Evolutionary conservation across 2,888 invertebrate species (phyloP), one percentile per base, ranked within the genome.

Genomic region (Acanthococcus lagerstroemiae): DNA sequence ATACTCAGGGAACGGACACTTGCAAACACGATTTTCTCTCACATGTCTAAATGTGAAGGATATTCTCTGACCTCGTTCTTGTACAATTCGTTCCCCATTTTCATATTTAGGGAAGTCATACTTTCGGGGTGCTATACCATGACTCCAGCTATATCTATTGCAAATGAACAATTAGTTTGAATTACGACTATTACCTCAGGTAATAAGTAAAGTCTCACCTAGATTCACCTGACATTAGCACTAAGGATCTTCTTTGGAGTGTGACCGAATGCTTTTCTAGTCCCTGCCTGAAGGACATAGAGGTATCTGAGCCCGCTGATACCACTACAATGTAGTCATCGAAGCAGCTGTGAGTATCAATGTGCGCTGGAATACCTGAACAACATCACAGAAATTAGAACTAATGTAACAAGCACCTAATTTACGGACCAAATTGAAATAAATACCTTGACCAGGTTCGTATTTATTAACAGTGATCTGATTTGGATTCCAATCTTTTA

Each of bases 311-410:
- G 3, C 87, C 85, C 17, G 95, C 79, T 3, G 95, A 95, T 0
- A 97, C 75, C 0, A 94, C 92, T 25, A 95, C 74, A 69, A 97
- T 88, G 2, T 87, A 88, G 73, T 87, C 87, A 70, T 89, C 87
- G 77, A 97, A 99, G 0, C 93, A 88, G 76, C 93, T 93, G 74
- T 95, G 95, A 0, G 92, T 95, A 75, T 99, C 97, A 21, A 95
- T 85, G 77, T 99, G 97, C 0, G 88, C 83, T 30, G 97, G 96
- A 74, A 99, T 97, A 45, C 94, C 92, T 88, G 72, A 12, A 76
- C 19, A 15, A 65, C 46, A 24, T 25, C 50, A 46, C n/a, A 25
- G 4, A 25, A 4, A 55, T 21, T 1, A 55, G 26, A 12, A 30
- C n/a, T 24, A 26, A n/a, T 24, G 57, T 58, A 30, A 37, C 17